Conservation (phyloP, 2,888 invertebrate genomes). For the Cyclophora punctaria region DNA sequence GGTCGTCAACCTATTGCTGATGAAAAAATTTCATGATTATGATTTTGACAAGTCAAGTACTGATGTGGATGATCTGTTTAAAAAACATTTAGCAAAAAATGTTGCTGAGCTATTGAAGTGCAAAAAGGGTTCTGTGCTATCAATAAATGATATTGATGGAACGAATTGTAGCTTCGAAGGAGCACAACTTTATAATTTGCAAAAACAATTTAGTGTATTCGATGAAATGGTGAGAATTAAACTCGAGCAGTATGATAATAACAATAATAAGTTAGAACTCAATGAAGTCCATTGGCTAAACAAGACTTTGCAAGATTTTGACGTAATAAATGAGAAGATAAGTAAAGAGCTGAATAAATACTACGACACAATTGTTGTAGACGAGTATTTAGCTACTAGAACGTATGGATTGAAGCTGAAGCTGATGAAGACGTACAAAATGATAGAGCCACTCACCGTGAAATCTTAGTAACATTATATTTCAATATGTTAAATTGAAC, state of each 20-base stretch:
- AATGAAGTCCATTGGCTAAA: neutral
- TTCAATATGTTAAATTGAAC: neutral
- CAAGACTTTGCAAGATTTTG: neutral
- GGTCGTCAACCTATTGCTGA: constrained; percentile 71
- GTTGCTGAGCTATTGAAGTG: too few species aligned
- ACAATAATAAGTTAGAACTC: too few species aligned
- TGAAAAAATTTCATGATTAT: constrained; percentile 42
- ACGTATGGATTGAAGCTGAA: constrained; percentile 15
- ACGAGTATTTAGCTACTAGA: constrained; percentile 34
- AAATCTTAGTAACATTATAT: too few species aligned
- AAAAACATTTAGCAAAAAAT: constrained; percentile 17
- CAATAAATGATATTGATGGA: too few species aligned
- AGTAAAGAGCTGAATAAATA: constrained; percentile 21
- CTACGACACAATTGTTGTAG: constrained; percentile 26
- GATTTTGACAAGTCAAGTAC: constrained; percentile 6
- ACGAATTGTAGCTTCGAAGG: too few species aligned
- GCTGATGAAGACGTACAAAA: neutral
- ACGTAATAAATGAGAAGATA: constrained; percentile 18
- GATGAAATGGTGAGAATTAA: too few species aligned
- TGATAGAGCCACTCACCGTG: neutral
- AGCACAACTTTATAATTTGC: too few species aligned
- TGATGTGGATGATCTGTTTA: constrained; percentile 20
- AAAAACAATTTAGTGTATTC: too few species aligned
- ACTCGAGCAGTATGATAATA: too few species aligned
- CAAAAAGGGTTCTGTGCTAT: too few species aligned